phyloP scores from a whole-genome alignment of 2,113 vertebrate genomes.

The Calidris pugnax region DNA sequence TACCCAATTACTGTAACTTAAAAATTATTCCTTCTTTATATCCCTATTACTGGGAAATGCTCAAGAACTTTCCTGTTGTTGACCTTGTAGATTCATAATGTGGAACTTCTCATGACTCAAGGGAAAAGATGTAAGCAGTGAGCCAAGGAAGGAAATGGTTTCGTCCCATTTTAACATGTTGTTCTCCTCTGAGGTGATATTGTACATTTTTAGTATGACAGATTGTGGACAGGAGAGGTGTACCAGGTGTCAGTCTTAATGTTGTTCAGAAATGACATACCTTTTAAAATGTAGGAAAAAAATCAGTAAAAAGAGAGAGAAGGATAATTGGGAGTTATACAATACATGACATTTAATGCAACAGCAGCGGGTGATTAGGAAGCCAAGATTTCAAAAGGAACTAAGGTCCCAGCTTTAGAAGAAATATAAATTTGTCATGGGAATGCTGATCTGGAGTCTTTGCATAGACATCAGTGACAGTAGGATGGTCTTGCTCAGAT shows the following conservation, averaged over 20 bases:
- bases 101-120: neutral
- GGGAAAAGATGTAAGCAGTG: neutral
- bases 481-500: neutral
- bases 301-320: neutral
- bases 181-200: neutral
- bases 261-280: accelerated
- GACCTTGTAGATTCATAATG: neutral
- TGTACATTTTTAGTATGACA: neutral
- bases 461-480: neutral
- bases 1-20: neutral
- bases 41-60: neutral
- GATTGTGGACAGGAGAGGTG: neutral
- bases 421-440: neutral
- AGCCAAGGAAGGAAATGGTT: neutral
- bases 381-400: neutral
- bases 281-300: neutral
- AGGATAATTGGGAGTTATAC: neutral
- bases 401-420: neutral
- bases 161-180: neutral
- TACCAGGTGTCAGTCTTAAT: neutral
- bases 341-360: neutral
- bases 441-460: neutral
- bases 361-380: neutral
- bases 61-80: neutral
- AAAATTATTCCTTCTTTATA: slow-evolving; percentile 46